Conservation (phyloP, 2,113 vertebrate genomes). For the Megaleporinus macrocephalus region DNA sequence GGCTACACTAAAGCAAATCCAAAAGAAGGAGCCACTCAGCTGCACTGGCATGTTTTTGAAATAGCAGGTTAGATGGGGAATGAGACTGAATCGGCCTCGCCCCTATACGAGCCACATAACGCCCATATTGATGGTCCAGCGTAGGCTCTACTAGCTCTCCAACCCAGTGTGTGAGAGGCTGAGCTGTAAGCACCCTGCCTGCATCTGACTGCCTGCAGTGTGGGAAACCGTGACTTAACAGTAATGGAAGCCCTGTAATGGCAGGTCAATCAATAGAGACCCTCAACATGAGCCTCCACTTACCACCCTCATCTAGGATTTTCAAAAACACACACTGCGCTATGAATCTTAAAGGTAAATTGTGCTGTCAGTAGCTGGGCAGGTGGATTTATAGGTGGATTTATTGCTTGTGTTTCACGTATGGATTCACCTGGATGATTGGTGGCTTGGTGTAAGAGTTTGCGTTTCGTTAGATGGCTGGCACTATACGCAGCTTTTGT, state of each 20-base stretch:
- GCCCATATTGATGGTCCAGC: neutral
- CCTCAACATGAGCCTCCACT: slow-evolving; percentile 56
- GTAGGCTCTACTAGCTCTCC: neutral
- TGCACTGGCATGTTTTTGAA: neutral
- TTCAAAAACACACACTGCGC: slow-evolving; percentile 45
- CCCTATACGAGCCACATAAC: neutral
- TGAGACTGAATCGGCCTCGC: neutral
- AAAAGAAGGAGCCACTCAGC: neutral
- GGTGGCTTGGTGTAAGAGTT: neutral
- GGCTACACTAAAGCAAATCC: neutral
- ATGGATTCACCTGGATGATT: slow-evolving; percentile 6
- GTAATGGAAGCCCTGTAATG: slow-evolving; percentile 75
- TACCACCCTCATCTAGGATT: slow-evolving; percentile 33
- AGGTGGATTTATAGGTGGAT: neutral
- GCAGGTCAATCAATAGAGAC: slow-evolving; percentile 69
- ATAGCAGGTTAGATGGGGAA: neutral
- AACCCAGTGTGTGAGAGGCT: slow-evolving; percentile 2
- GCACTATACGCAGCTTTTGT: slow-evolving; percentile 8
- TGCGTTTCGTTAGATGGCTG: neutral
- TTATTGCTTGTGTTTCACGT: slow-evolving; percentile 5
- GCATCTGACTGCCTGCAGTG: slow-evolving; percentile 48
- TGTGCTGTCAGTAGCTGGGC: neutral
- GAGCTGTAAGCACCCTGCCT: slow-evolving; percentile 46
- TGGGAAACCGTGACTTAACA: slow-evolving; percentile 55
- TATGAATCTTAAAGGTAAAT: neutral